These are phyloP conservation scores for Pocillopora damicornis DNA, from an alignment of 64 coral and sea anemone species.

Conservation along the genomic window DNA sequence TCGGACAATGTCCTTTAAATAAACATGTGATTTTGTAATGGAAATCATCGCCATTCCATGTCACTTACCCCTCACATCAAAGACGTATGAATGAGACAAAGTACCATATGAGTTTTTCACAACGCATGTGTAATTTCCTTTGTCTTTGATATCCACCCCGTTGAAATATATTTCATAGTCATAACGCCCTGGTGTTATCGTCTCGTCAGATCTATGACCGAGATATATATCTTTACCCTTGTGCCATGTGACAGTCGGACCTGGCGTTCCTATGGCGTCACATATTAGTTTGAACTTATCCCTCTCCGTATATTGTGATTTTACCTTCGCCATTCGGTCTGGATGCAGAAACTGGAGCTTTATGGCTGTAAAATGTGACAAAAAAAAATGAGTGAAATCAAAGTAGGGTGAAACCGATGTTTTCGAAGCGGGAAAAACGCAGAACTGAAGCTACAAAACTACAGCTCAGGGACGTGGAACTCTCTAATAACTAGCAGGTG, in stretches of 20 bases:
- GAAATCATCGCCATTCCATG: too few species aligned
- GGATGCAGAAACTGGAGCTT: conserved; percentile 40
- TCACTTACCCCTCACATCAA: conserved; percentile 50
- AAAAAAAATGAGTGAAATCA: background rate
- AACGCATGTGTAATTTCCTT: conserved; percentile 53
- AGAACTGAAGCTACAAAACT: too few species aligned
- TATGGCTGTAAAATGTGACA: background rate
- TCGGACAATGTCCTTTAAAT: background rate
- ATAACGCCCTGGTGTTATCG: background rate
- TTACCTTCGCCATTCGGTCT: conserved; percentile 17
- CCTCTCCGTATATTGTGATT: background rate
- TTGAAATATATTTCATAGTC: conserved; percentile 38
- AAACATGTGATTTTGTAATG: too few species aligned
- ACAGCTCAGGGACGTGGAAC: too few species aligned
- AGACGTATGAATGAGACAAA: conserved; percentile 35
- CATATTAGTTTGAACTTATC: conserved; percentile 41
- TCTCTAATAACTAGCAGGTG: too few species aligned
- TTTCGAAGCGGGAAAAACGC: too few species aligned
- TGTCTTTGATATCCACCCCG: conserved; percentile 5
- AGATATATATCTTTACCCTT: conserved; percentile 34
- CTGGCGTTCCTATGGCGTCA: conserved; percentile 50
- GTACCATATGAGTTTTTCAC: conserved; percentile 68
- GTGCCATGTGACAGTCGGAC: conserved; percentile 60
- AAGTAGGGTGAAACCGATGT: too few species aligned
- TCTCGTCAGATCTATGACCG: background rate